A percentile compares a stretch with the other conserved stretches of the same genome.
These are phyloP conservation scores for Helicoverpa assulta DNA, from an alignment of 2,888 invertebrate genomes.

Conservation along the genomic window DNA sequence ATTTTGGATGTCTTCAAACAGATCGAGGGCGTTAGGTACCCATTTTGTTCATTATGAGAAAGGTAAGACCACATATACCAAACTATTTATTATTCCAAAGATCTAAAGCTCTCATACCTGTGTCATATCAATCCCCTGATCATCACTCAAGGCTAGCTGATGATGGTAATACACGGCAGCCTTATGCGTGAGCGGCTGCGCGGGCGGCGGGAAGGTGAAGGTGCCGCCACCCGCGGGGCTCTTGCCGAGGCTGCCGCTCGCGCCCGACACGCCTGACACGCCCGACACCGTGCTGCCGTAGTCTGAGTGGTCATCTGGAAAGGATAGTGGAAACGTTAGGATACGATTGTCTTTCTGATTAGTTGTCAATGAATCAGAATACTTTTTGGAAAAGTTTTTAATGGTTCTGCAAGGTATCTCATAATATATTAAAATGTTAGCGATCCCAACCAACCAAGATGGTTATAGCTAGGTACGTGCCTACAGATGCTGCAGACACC, in stretches of 20 bases:
- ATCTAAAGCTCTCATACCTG: slow-evolving; percentile 87
- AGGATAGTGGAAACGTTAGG: neutral
- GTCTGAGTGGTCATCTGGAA: slow-evolving; percentile 92
- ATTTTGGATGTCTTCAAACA: no score
- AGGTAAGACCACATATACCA: no score
- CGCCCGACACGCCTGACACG: slow-evolving; percentile 88
- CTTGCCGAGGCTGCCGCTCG: slow-evolving; percentile 91
- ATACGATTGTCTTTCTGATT: neutral
- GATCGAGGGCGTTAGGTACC: no score
- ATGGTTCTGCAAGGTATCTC: no score
- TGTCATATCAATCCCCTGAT: slow-evolving; percentile 96
- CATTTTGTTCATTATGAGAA: no score
- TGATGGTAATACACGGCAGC: slow-evolving; percentile 95
- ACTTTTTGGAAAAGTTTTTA: no score
- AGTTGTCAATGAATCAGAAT: no score
- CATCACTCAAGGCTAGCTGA: slow-evolving; percentile 95
- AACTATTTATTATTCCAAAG: no score
- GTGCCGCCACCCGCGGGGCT: slow-evolving; percentile 91
- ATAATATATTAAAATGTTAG: no score
- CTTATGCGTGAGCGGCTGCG: slow-evolving; percentile 93
- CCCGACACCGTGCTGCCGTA: slow-evolving; percentile 92
- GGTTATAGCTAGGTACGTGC: no score
- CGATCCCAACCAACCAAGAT: no score
- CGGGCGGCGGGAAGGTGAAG: slow-evolving; percentile 94
- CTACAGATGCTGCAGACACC: no score